These are phyloP conservation scores for Melopsittacus undulatus DNA, from an alignment of 2,797 vertebrate genomes.

Conservation along the genomic window DNA sequence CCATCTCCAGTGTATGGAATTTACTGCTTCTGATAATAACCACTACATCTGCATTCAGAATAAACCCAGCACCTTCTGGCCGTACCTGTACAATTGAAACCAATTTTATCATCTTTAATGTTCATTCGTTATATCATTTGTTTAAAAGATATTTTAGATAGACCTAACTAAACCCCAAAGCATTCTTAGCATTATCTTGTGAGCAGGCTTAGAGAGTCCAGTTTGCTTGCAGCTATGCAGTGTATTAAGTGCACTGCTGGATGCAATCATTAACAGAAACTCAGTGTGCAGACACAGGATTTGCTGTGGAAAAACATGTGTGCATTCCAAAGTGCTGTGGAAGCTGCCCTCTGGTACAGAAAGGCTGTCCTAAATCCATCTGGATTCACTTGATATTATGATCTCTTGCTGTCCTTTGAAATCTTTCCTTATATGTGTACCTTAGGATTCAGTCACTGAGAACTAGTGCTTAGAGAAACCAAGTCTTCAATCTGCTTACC, in stretches of 20 bases:
- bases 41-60: neutral
- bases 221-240: neutral
- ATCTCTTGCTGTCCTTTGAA: neutral
- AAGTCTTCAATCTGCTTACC: fast-evolving
- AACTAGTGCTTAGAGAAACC: neutral
- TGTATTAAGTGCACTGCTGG: neutral
- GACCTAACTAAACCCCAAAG: neutral
- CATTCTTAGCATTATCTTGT: neutral
- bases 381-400: neutral
- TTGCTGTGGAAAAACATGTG: neutral
- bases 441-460: neutral
- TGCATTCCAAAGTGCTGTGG: neutral
- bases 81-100: neutral
- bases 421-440: neutral
- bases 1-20: fast-evolving
- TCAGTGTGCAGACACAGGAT: neutral
- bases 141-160: neutral
- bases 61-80: neutral
- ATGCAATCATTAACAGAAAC: neutral
- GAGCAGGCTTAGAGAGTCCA: neutral
- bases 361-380: neutral
- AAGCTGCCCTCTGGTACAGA: neutral
- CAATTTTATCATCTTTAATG: neutral
- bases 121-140: neutral
- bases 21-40: neutral